Evolutionary conservation across 1,140 invertebrate genomes (phyloP), one percentile per base, ranked within the genome.

Genomic region (Wasmannia auropunctata): DNA sequence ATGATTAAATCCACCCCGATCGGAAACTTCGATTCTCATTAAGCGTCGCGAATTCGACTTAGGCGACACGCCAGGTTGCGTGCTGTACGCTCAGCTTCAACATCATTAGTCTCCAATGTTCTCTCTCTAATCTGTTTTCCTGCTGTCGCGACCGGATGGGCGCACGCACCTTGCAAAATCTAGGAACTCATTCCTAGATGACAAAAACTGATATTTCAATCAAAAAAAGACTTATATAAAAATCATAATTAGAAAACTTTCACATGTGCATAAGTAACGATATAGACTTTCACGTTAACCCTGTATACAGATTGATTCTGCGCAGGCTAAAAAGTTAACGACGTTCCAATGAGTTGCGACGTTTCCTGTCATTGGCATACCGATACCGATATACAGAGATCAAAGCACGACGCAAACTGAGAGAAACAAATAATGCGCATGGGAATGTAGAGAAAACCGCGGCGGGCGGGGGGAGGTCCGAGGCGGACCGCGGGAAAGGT

Each of bases 61-160:
- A 37, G 63, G 84, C 51, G 85, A 88, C 88, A 88, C 89, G 80
- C 85, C 56, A 87, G 80, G 65, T 90, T 84, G 88, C 88, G 87
- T 90, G 87, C 76, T 79, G n/a, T n/a, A 43, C 28, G 37, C 25
- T 62, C 43, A 43, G 43, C 70, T 49, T 79, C 43, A 54, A 51
- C 60, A 8, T 79, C 60, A 67, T 80, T 80, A 80, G 54, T 49
- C 43, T 54, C 31, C 31, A 51, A 67, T 80, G 43, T 69, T 49
- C 40, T 79, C 28, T 49, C 40, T 79, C 28, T 79, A 80, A 80
- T 79, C 60, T 67, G 56, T n/a, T 51, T 79, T 80, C 62, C 54
- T 80, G 31, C 31, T 40, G 16, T n/a, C n/a, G 34, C 62, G 63
- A 43, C 34, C 62, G 43, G 37, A 69, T 16, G n/a, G 22, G 46